Evolutionary conservation across 2,113 vertebrate species (phyloP), one percentile per base, ranked within the genome.

Genomic region (Ondatra zibethicus): DNA sequence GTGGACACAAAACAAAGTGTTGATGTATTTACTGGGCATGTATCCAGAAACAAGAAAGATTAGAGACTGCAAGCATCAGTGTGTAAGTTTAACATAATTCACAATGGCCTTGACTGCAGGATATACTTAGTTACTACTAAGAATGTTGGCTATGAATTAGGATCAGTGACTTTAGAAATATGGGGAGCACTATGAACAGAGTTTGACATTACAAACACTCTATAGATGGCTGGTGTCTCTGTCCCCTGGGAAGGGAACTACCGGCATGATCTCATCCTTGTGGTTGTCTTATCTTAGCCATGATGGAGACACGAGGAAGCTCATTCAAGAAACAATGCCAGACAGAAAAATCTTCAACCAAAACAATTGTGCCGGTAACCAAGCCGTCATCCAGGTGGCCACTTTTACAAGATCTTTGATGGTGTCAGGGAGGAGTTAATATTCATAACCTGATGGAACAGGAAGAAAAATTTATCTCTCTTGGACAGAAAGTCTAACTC

Each of bases 101-200:
- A 42, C n/a, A 5, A 45, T 36, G 52, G 50, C 36, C 19, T 23
- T 33, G 21, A 7, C 6, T 17, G 58, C n/a, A 9, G 1, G 31
- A 61, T 55, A 16, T 11, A 39, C 0, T 0, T 0, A 3, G n/a
- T 29, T 27, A 66, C 10, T n/a, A 33, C 16, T 33, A 58, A 70
- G 14, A 45, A 0, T 13, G 33, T 1, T n/a, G 3, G 0, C 76
- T 42, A 14, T 14, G 17, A 7, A 66, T 52, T 23, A 72, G 21
- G 7, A 21, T 14, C 42, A 21, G 2, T 61, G 76, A 55, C 42
- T 31, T 55, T 6, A 50, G 68, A 88, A 88, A 42, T 25, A 3
- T 2, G 75, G 63, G 27, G 75, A 76, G 13, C n/a, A n/a, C 21
- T 63, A 58, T 6, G 3, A 5, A 16, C 13, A 14, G 31, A 76